These are phyloP conservation scores for Macaria liturata DNA, from an alignment of 2,888 invertebrate genomes.

Conservation along the genomic window DNA sequence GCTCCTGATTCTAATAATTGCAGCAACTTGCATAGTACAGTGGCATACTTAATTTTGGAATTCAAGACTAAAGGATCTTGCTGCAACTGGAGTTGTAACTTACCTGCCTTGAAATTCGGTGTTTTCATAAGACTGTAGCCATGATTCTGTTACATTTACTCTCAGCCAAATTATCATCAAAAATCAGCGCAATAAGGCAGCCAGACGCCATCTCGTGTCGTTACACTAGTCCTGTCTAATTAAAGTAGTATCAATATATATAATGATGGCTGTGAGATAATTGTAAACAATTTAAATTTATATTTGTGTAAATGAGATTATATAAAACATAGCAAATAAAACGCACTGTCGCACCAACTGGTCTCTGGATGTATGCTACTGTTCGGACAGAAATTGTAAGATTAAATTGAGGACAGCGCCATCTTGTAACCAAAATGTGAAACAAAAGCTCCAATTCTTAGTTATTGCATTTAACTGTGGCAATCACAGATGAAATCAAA, in stretches of 20 bases:
- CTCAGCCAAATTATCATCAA: too few relatives aligned
- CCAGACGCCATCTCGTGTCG: conserved; percentile 70
- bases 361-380: conserved; percentile 40
- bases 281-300: conserved; percentile 82
- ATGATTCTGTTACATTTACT: too few relatives aligned
- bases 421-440: conserved; percentile 4
- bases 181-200: conserved; percentile 5
- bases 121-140: too few relatives aligned
- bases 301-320: conserved; percentile 74
- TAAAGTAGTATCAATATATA: conserved; percentile 83
- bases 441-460: background rate
- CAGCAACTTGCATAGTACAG: too few relatives aligned
- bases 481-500: too few relatives aligned
- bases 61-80: too few relatives aligned
- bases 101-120: too few relatives aligned
- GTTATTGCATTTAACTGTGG: too few relatives aligned
- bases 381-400: conserved; percentile 36
- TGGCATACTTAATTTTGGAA: too few relatives aligned
- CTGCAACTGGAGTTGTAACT: too few relatives aligned
- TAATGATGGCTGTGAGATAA: conserved; percentile 84
- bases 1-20: too few relatives aligned
- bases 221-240: conserved; percentile 79
- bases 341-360: conserved; percentile 60
- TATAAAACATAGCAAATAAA: conserved; percentile 61
- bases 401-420: conserved; percentile 7